Evolutionary conservation across 2,888 invertebrate genomes (phyloP).

Genomic region (Cantharis lateralis): DNA sequence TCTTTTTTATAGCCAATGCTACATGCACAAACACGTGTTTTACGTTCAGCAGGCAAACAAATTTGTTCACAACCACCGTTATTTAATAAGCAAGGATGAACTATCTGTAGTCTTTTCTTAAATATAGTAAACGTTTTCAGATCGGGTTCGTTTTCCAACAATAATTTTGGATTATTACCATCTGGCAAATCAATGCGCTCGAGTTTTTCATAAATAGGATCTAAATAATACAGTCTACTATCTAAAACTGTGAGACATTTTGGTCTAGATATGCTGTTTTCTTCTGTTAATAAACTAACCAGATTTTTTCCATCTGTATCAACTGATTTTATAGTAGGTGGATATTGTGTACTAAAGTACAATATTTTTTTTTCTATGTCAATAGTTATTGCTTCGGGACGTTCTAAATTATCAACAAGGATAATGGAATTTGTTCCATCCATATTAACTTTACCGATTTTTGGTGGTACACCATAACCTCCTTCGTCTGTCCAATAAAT

Average conservation of each 20-base stretch:
- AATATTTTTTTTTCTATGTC: slow-evolving; percentile 81
- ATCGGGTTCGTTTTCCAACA: slow-evolving; percentile 86
- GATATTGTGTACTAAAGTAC: slow-evolving; percentile 85
- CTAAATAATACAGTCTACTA: slow-evolving; percentile 82
- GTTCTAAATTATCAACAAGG: slow-evolving; percentile 70
- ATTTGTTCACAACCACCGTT: slow-evolving; percentile 96
- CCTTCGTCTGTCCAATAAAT: slow-evolving; percentile 97
- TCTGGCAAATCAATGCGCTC: slow-evolving; percentile 81
- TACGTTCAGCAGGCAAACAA: slow-evolving; percentile 84
- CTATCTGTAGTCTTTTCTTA: slow-evolving; percentile 78
- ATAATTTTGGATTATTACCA: slow-evolving; percentile 74
- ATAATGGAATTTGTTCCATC: slow-evolving; percentile 83
- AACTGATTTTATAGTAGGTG: slow-evolving; percentile 72
- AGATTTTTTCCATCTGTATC: slow-evolving; percentile 74
- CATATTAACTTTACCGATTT: slow-evolving; percentile 91
- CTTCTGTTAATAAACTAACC: slow-evolving; percentile 69
- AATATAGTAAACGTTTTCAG: slow-evolving; percentile 86
- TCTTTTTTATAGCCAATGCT: slow-evolving; percentile 86
- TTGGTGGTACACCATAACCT: slow-evolving; percentile 84
- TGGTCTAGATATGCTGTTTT: slow-evolving; percentile 75
- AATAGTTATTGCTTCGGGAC: slow-evolving; percentile 84
- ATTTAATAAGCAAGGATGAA: slow-evolving; percentile 82
- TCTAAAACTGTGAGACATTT: slow-evolving; percentile 83
- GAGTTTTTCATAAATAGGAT: slow-evolving; percentile 88
- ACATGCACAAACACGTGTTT: slow-evolving; percentile 82